Base-by-base conservation (phyloP, 2,888 invertebrate genomes). In the Ornithoptera priamus region DNA sequence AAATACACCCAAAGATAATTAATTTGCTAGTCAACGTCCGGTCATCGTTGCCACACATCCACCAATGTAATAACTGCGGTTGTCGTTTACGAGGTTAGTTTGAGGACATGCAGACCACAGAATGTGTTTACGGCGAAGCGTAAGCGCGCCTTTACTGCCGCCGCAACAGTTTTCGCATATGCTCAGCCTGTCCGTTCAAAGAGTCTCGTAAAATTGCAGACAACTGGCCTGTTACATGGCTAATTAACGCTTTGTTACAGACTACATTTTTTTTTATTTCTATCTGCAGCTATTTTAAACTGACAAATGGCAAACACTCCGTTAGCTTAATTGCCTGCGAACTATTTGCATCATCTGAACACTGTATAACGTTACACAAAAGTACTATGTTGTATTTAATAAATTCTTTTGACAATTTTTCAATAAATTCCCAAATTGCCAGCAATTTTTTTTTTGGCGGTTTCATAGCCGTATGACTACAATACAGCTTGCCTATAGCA, bases 11-110 rank as follows among this genome's bases (percentile, higher is more conserved):
- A 36, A 2, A 30, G 17, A 24, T 65, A 65, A 65, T 65, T 65
- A 65, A 65, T 65, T 65, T 59, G 59, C 58, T 65, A 50, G 65
- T 24, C 30, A 59, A 59, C 42, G 59, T 59, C 24, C 24, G 65
- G 65, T 65, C 39, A 59, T 59, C 39, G 62, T 12, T 65, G 42
- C 42, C 46, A 74, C 72, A 72, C 71, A 72, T 74, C 68, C 69
- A 69, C 68, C 65, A 65, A 10, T 42, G 39, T 57, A 65, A 61
- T 71, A 72, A 72, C 72, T 73, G 75, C 76, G 78, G 76, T 79
- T 84, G 84, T 73, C 82, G 77, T 88, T 88, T 86, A 88, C 80
- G 88, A 87, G 81, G 80, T 78, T 75, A 73, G 78, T 77, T 80
- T 81, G 79, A 78, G 73, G 62, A 46, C 46, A 46, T 63, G 50